Base-by-base conservation (phyloP, 2,888 invertebrate genomes). In the Oligia strigilis region DNA sequence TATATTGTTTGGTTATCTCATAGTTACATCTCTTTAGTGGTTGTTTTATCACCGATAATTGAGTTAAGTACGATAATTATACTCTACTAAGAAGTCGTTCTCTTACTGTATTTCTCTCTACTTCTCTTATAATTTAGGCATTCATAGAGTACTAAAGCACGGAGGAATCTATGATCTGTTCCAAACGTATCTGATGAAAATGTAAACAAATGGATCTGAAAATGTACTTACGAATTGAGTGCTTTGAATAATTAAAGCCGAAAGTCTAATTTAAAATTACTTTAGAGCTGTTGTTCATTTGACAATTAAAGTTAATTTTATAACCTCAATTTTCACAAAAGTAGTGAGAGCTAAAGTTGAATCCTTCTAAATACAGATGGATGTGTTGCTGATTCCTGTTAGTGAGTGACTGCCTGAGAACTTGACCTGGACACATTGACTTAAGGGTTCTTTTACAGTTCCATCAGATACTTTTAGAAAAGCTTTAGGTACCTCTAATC, bases 1-100 rank as follows among this genome's bases (percentile, higher is more conserved):
- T 52, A 52, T 62, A n/a, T n/a, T n/a, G 71, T 77, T 43, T 46
- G 73, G n/a, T 76, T 65, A 83, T 52, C 70, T 70, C 67, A 49
- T 49, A 65, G 14, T 82, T 49, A 75, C 49, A 36, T 58, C 40
- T 40, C 19, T 58, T 71, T 60, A 72, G 40, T 46, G 14, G n/a
- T 62, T 67, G 58, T 64, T 75, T 75, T 55, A 36, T 62, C 60
- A 75, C 36, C 23, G 67, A 75, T 75, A 62, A 43, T 29, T 43
- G 2, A 19, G 13, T 29, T 40, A 13, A 46, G 46, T 46, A n/a
- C 17, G 11, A 55, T 58, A n/a, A 6, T n/a, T n/a, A 55, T 23
- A 64, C 13, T 65, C 17, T 46, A 58, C 17, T 23, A 36, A 36
- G 13, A 23, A 65, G 17, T 29, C n/a, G 19, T 23, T 40, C 36